These are phyloP conservation scores for Leucania comma DNA, from an alignment of 2,888 invertebrate genomes.

Conservation along the genomic window DNA sequence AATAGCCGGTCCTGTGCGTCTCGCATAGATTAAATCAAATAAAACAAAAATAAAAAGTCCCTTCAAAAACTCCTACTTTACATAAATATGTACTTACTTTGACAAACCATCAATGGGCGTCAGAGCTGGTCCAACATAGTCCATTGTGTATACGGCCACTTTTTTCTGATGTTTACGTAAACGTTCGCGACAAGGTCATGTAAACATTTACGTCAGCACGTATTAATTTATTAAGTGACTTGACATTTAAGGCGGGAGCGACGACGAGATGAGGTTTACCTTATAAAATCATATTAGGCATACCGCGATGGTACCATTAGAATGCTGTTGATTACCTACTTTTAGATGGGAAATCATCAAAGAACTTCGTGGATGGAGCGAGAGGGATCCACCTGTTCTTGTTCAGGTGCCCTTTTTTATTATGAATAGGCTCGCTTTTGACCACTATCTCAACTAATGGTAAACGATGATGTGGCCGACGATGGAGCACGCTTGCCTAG, in stretches of 20 bases:
- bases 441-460: no score
- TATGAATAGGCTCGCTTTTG: no score
- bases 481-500: no score
- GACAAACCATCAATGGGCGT: conserved; percentile 7
- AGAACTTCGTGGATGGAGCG: no score
- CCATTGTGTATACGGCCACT: conserved; percentile 13
- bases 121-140: conserved; percentile 13
- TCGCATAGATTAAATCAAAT: no score
- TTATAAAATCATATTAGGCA: conserved; percentile 1
- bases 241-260: conserved; percentile 30
- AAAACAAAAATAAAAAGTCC: no score
- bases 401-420: no score
- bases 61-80: no score
- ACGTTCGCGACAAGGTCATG: conserved; percentile 18
- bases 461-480: no score
- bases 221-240: conserved; percentile 53
- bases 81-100: no score
- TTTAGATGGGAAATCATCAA: not conserved
- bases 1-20: no score
- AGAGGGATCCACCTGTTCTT: no score
- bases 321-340: not conserved
- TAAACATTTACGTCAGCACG: conserved; percentile 30
- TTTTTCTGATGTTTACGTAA: conserved; percentile 33
- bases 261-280: conserved; percentile 4
- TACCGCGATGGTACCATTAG: not conserved